Evolutionary conservation across 2,113 vertebrate species (phyloP), one percentile per base, ranked within the genome.

Genomic region (Acrocephalus arundinaceus): DNA sequence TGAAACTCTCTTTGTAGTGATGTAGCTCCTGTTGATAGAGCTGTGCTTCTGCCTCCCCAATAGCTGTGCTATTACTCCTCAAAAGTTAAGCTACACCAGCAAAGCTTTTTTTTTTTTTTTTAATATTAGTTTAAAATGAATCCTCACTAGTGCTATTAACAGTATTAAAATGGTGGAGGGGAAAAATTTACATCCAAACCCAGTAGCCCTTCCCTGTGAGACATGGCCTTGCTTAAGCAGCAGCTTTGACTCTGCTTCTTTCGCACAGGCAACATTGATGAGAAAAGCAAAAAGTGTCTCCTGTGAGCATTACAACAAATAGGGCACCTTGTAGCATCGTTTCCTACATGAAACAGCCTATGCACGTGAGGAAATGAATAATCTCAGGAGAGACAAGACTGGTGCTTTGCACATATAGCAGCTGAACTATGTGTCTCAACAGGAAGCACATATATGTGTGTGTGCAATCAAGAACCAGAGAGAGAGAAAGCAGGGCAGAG

Each of bases 391-490:
- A 72, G 31, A 46, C 23, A 61, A 39, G 35, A 7, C 17, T 48
- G 63, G 63, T 83, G 23, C 21, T 87, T 61, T 31, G 33, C 74
- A 51, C 52, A 27, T 2, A 7, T 0, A 39, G n/a, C 73, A 78
- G 65, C 57, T 57, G 41, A 92, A 57, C 39, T 61, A 24, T 4
- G 19, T 33, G 2, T 55, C 67, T 67, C 68, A 73, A 51, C 30
- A 54, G 33, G 35, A 71, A 52, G 51, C 8, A 8, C 30, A 39
- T 24, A 22, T 4, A 16, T 0, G 0, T 79, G 30, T 45, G 23
- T 62, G 58, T 15, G 43, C 21, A 7, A 8, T 13, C 21, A 72
- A 86, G 41, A 57, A 35, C 33, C 6, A 67, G 33, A 48, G 31
- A 85, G 9, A 54, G 4, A 79, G 20, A 37, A 71, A 63, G 19